A percentile compares a stretch with the other conserved stretches of the same genome.
Evolutionary conservation across 2,888 invertebrate genomes (phyloP).

Genomic region (Cephonodes hylas): DNA sequence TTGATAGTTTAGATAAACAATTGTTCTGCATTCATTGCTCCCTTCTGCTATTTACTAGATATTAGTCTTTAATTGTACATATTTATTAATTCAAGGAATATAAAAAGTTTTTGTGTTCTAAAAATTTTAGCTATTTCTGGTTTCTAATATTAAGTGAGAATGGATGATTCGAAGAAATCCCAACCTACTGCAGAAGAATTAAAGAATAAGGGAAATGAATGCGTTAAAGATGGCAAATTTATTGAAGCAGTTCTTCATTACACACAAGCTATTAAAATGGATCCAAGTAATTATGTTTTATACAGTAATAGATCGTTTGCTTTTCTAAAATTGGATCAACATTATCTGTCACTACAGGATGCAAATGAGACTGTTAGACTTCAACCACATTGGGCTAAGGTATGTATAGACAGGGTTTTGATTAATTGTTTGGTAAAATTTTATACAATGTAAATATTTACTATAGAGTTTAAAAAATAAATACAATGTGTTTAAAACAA

Average conservation of each 20-base stretch:
- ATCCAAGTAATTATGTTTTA: constrained; percentile 85
- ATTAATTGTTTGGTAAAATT: neutral
- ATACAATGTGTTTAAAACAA: no score
- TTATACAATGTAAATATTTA: neutral
- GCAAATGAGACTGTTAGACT: constrained; percentile 87
- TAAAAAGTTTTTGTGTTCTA: neutral
- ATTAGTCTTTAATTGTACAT: neutral
- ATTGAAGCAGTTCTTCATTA: constrained; percentile 90
- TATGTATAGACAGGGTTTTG: constrained; percentile 39
- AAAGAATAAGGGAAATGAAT: constrained; percentile 88
- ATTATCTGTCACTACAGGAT: constrained; percentile 88
- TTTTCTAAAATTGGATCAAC: constrained; percentile 88
- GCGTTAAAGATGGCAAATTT: constrained; percentile 86
- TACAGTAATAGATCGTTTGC: constrained; percentile 91
- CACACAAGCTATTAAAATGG: constrained; percentile 88
- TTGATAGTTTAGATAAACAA: neutral
- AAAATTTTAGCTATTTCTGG: no score
- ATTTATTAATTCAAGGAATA: neutral
- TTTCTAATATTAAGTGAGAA: constrained; percentile 24
- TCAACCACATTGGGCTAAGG: constrained; percentile 90
- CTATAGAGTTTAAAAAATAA: no score
- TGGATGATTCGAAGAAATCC: constrained; percentile 64
- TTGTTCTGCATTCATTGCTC: neutral
- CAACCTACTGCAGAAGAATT: constrained; percentile 78
- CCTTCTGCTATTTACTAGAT: neutral